Conservation (phyloP, 2,113 vertebrate species). For the Dromaius novaehollandiae region DNA sequence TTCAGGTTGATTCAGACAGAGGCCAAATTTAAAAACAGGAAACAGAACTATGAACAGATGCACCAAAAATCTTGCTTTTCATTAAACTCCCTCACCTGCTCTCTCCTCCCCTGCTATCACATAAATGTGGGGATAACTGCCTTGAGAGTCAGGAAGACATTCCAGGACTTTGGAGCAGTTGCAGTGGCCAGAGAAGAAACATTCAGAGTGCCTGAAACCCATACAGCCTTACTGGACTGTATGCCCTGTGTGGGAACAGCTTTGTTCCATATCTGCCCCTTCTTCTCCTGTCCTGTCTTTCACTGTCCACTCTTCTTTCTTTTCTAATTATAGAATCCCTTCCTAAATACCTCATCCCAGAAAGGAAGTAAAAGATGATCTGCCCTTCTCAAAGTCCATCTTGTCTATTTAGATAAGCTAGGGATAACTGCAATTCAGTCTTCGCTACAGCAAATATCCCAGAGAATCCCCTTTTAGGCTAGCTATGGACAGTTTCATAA, state of each 20-base stretch:
- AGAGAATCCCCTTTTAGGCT: neutral
- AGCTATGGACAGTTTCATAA: neutral
- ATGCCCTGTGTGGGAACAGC: neutral
- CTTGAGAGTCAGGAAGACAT: neutral
- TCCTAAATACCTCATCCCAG: neutral
- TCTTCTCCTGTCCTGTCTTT: neutral
- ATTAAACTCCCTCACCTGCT: neutral
- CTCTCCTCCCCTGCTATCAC: neutral
- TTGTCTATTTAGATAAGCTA: neutral
- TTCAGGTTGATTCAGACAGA: neutral
- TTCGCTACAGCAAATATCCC: neutral
- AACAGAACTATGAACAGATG: neutral
- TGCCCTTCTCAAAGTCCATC: neutral
- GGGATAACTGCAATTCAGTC: neutral
- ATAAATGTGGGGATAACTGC: neutral
- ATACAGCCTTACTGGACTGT: neutral
- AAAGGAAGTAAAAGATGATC: neutral
- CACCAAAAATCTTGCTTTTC: neutral
- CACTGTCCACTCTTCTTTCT: neutral
- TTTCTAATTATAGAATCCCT: neutral
- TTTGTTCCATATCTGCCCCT: neutral
- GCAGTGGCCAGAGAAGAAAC: accelerated
- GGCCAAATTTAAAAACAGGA: neutral
- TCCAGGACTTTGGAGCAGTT: neutral
- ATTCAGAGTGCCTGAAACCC: neutral